A percentile compares a stretch with the other conserved stretches of the same genome.
phyloP scores from a whole-genome alignment of 2,888 invertebrate species.

The Trissoscelio sp. region DNA sequence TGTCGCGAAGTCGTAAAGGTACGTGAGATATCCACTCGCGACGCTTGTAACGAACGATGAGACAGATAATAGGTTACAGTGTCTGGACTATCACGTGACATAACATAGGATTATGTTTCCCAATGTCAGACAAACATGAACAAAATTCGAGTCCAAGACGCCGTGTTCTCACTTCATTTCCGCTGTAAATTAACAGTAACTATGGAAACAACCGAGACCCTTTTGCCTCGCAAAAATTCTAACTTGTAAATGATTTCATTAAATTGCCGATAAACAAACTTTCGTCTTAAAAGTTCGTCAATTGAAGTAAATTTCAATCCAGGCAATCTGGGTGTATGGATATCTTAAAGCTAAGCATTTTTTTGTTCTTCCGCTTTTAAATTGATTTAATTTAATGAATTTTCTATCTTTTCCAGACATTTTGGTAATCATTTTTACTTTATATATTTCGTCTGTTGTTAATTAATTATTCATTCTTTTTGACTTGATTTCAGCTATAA shows the following conservation, averaged over 20 bases:
- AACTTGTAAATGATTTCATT: background rate
- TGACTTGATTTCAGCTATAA: too few species aligned
- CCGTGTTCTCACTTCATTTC: conserved; percentile 11
- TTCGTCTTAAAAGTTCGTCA: too few species aligned
- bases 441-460: too few species aligned
- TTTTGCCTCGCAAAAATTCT: conserved; percentile 5
- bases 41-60: conserved; percentile 76
- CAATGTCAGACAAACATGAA: conserved; percentile 17
- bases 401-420: too few species aligned
- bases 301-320: too few species aligned
- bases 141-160: conserved; percentile 12
- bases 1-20: conserved; percentile 72
- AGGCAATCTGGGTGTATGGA: too few species aligned
- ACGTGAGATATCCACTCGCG: conserved; percentile 72
- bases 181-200: conserved; percentile 24
- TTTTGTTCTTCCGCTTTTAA: too few species aligned
- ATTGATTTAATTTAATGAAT: too few species aligned
- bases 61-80: conserved; percentile 76
- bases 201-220: conserved; percentile 1
- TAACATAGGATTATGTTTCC: conserved; percentile 40
- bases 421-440: too few species aligned
- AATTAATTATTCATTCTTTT: too few species aligned
- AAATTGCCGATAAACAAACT: conserved; percentile 9
- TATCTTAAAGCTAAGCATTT: too few species aligned
- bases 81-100: conserved; percentile 36